Conservation (phyloP, 2,113 vertebrate species). For the Misgurnus mizolepis region DNA sequence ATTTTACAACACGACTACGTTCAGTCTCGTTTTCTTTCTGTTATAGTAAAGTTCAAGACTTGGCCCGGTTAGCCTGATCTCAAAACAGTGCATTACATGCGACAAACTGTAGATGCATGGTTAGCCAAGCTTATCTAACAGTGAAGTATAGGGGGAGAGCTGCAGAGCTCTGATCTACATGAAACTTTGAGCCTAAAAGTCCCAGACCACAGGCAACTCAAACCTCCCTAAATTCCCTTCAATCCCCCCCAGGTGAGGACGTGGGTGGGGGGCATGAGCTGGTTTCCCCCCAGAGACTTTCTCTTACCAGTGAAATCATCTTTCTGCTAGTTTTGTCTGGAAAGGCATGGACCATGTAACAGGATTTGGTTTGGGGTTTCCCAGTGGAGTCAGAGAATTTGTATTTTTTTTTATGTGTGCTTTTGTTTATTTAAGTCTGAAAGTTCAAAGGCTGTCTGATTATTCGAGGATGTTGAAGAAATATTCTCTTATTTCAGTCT, state of each 20-base stretch:
- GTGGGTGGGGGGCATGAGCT: conserved; percentile 32
- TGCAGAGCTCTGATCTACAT: conserved; percentile 1
- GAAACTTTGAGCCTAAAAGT: conserved; percentile 31
- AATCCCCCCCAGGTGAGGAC: conserved; percentile 1
- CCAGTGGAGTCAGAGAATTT: conserved; percentile 22
- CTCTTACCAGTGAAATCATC: conserved; percentile 38
- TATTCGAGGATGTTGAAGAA: conserved; percentile 43
- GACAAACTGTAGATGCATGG: conserved; percentile 31
- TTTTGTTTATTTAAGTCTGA: conserved; percentile 35
- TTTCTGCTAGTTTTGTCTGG: background rate
- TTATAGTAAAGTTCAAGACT: background rate
- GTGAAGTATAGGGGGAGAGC: conserved; percentile 20
- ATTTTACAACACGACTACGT: background rate
- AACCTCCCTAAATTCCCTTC: conserved; percentile 3
- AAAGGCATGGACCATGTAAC: background rate
- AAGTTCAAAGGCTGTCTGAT: conserved; percentile 42
- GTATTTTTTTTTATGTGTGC: conserved; percentile 22
- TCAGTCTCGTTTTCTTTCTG: background rate
- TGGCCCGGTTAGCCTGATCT: conserved; percentile 6
- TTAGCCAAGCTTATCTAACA: conserved; percentile 33
- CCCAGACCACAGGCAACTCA: conserved; percentile 25
- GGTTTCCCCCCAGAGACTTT: conserved; percentile 39
- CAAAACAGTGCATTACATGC: background rate
- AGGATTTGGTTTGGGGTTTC: conserved; percentile 23
- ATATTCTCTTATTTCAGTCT: conserved; percentile 18